A percentile compares a stretch with the other conserved stretches of the same genome.
phyloP scores from a whole-genome alignment of 2,113 vertebrate species.

The Equus quagga region DNA sequence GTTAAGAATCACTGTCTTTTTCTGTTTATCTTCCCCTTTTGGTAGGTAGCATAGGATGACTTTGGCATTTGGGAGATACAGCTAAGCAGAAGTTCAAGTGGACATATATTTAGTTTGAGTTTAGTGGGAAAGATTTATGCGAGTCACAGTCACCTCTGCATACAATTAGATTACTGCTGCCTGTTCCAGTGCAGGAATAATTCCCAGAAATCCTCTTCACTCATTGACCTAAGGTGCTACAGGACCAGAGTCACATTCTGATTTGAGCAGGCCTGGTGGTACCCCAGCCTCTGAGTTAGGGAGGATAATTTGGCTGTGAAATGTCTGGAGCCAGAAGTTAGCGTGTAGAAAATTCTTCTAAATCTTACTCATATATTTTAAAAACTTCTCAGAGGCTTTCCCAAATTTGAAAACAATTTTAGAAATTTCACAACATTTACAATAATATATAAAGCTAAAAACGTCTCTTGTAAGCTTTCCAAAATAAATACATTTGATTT shows the following conservation, averaged over 20 bases:
- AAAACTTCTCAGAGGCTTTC: not conserved
- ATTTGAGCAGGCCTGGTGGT: not conserved
- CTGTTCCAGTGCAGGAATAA: not conserved
- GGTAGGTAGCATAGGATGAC: not conserved
- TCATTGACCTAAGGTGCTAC: not conserved
- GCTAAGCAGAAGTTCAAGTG: not conserved
- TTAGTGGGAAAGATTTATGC: not conserved
- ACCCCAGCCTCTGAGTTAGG: not conserved
- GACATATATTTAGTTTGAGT: not conserved
- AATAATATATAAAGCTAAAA: not conserved
- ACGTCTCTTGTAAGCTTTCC: not conserved
- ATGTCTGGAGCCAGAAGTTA: not conserved
- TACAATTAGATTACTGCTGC: not conserved
- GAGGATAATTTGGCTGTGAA: not conserved
- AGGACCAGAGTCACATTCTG: not conserved
- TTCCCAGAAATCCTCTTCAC: not conserved
- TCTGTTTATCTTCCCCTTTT: not conserved
- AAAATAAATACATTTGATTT: slow-evolving; percentile 16
- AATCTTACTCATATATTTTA: not conserved
- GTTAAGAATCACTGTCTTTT: not conserved
- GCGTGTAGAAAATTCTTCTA: not conserved
- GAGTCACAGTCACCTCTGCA: not conserved
- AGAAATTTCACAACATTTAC: not conserved
- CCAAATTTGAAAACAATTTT: not conserved
- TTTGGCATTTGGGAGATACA: not conserved